Evolutionary conservation across 2,113 vertebrate genomes (phyloP).

Genomic region (Chaenocephalus aceratus): DNA sequence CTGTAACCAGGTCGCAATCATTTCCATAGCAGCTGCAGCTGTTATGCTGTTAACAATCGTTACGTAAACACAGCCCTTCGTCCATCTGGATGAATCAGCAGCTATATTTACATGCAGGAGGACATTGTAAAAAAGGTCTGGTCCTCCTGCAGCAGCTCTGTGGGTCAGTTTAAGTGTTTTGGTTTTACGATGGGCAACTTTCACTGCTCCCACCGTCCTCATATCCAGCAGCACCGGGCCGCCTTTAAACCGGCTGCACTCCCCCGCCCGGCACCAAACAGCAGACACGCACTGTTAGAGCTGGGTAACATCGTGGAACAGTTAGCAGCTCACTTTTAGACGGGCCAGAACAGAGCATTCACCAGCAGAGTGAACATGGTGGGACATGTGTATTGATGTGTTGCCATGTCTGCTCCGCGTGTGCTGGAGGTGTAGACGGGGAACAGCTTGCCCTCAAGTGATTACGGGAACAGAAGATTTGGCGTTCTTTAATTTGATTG

Average conservation of each 20-base stretch:
- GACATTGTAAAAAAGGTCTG: not conserved
- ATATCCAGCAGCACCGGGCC: not conserved
- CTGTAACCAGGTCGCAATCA: constrained; percentile 27
- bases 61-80: constrained; percentile 26
- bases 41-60: constrained; percentile 36
- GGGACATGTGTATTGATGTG: no score
- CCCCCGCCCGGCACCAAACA: not conserved
- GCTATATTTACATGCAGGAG: constrained; percentile 11
- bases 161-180: not conserved
- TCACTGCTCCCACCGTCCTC: not conserved
- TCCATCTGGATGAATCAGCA: constrained; percentile 46
- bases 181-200: not conserved
- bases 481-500: not conserved
- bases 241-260: no score
- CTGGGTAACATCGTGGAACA: no score
- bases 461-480: not conserved
- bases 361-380: not conserved
- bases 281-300: not conserved
- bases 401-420: not conserved
- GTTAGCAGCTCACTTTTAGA: no score
- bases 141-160: not conserved
- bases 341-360: no score
- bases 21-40: constrained; percentile 52
- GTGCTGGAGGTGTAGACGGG: not conserved
- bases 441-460: not conserved